Base-by-base conservation (phyloP, 2,888 invertebrate species). In the Ommatoiulus sabulosus region DNA sequence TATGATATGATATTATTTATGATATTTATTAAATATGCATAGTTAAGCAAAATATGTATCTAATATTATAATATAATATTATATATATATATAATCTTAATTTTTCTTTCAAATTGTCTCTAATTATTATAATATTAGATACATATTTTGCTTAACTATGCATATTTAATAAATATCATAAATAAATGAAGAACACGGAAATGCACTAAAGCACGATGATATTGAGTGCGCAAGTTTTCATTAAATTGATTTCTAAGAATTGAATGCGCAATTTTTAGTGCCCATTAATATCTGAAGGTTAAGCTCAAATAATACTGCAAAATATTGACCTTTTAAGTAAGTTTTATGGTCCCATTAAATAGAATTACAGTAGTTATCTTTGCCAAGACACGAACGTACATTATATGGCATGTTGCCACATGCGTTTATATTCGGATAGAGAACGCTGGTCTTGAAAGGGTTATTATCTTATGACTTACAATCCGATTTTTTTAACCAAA, bases 391-490 rank as follows among this genome's bases (percentile, higher is more conserved):
- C 35, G 15, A 35, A 35, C 35, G 35, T 2, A 35, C 35, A 35
- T 35, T 72, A 24, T 15, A 80, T 80, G 80, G 80, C 80, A 80
- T 24, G 12, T 24, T 80, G 80, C 80, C 80, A 80, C 80, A 80
- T 80, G 80, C 72, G 35, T 80, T 3, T 35, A 35, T 3, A 35
- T 80, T 35, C 80, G 10, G 10, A 5, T 3, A 80, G 80, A 35
- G 80, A 43, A 72, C 7, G 10, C 6, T 72, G 24, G 24, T 72
- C 10, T 24, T 24, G 24, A 72, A 72, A 24, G 63, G 72, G 24
- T 72, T 10, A 72, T 80, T 35, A 35, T 12, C 12, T 35, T 12
- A 43, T 80, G 35, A 57, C 17, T 5, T 57, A 17, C 10, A 17
- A 57, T 17, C 3, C 7, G n/a, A 57, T n/a, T 57, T 5, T 57